Evolutionary conservation across 1,140 invertebrate genomes (phyloP).

Genomic region (Trichonephila clavipes): DNA sequence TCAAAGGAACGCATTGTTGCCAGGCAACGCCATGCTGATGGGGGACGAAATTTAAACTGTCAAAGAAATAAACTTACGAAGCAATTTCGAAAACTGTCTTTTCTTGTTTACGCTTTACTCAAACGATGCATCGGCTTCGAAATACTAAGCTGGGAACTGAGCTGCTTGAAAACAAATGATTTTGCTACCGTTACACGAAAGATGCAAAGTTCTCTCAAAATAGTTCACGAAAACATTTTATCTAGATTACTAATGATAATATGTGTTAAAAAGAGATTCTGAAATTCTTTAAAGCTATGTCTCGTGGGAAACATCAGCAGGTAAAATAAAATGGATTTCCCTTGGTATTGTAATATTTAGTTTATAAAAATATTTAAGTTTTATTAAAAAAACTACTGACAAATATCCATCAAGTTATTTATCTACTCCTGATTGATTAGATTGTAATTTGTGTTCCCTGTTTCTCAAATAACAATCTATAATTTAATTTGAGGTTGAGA

Average conservation of each 20-base stretch:
- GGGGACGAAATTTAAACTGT: background rate
- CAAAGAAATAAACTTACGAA: slow-evolving; percentile 13
- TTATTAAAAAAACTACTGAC: too few relatives aligned
- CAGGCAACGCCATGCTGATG: slow-evolving; percentile 46
- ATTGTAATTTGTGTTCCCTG: too few relatives aligned
- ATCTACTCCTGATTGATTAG: too few relatives aligned
- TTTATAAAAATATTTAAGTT: too few relatives aligned
- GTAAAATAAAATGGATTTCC: background rate
- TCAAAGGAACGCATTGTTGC: slow-evolving; percentile 6
- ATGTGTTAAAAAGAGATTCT: background rate
- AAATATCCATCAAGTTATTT: too few relatives aligned
- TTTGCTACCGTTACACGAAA: background rate
- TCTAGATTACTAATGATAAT: slow-evolving; percentile 9
- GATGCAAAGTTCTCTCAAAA: background rate
- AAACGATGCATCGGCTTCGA: background rate
- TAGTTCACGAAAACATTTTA: background rate
- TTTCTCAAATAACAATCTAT: too few relatives aligned
- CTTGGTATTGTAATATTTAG: too few relatives aligned
- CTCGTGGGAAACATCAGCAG: background rate
- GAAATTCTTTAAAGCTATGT: background rate
- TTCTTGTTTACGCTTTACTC: slow-evolving; percentile 36
- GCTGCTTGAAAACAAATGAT: background rate
- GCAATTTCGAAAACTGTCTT: slow-evolving; percentile 40
- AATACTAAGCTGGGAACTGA: background rate
- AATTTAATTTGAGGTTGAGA: too few relatives aligned